Evolutionary conservation across 92 coral and sea anemone genomes (phyloP), one percentile per base, ranked within the genome.

Genomic region (Zoanthus gigantus): DNA sequence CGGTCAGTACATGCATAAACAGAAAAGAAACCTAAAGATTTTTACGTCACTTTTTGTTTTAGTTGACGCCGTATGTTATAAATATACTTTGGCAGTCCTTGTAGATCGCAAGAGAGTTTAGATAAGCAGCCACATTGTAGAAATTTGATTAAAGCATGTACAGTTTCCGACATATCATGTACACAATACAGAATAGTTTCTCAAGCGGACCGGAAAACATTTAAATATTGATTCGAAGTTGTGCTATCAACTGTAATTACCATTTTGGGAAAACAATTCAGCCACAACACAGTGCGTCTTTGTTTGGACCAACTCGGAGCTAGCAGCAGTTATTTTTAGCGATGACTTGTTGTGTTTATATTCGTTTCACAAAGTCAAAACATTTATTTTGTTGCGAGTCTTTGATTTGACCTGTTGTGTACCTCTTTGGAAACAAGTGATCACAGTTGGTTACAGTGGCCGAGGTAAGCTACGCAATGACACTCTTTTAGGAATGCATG

Each of bases 171-270:
- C 29, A 66, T 60, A 23, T 67, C 46, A 81, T 47, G 85, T 81
- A 81, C 61, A 66, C 30, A 81, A 30, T n/a, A 32, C 50, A 57
- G 45, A 63, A 34, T 45, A 48, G 9, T 16, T 9, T 81, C 23
- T 58, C 30, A 66, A 65, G 65, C 85, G 45, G 76, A 81, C 85
- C 85, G 85, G 85, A 81, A 80, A 63, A 74, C 47, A 46, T 81
- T 81, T 53, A 67, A 81, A 81, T 81, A 81, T 67, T 81, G 85
- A 81, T 81, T 81, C 75, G 46, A 81, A 81, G 85, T 81, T 66
- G 52, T 60, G 69, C 29, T 29, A 47, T 71, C 85, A 66, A 71
- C 58, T 67, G 9, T 81, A 81, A 81, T 81, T 81, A 81, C 72
- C 76, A 81, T 81, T 66, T 81, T 7, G 37, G 75, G 47, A 81